phyloP scores from a whole-genome alignment of 2,797 vertebrate species.

The Sebastiscus tertius region DNA sequence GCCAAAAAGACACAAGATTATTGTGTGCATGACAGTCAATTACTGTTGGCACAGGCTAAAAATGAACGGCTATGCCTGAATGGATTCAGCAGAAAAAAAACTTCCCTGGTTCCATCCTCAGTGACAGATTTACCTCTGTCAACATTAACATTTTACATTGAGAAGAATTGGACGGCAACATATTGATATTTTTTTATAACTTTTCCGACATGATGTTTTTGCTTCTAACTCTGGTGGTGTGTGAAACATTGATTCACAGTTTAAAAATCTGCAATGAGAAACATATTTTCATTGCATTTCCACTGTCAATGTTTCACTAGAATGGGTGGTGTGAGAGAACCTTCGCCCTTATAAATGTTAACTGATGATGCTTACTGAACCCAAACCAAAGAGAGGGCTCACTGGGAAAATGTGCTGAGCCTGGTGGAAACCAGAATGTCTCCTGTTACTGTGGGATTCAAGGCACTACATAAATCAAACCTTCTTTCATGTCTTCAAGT shows the following conservation, averaged over 20 bases:
- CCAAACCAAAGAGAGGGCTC: slow-evolving; percentile 30
- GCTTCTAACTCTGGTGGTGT: background rate
- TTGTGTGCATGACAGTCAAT: slow-evolving; percentile 31
- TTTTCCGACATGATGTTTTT: background rate
- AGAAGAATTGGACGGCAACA: background rate
- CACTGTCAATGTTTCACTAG: slow-evolving; percentile 14
- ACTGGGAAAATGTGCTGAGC: slow-evolving; percentile 66
- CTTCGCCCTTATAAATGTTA: slow-evolving; percentile 26
- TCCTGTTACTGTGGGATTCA: slow-evolving; percentile 63
- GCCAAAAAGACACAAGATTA: slow-evolving; percentile 49
- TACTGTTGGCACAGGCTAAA: slow-evolving; percentile 18
- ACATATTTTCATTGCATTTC: background rate
- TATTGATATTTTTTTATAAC: background rate
- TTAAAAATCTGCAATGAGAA: background rate
- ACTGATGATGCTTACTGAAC: slow-evolving; percentile 47
- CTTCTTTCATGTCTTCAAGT: background rate
- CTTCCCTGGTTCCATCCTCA: background rate
- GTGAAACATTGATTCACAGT: background rate
- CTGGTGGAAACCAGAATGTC: slow-evolving; percentile 63
- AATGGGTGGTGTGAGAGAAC: background rate
- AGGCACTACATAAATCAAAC: slow-evolving; percentile 24
- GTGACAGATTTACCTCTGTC: slow-evolving; percentile 12
- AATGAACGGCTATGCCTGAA: slow-evolving; percentile 22
- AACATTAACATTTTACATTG: background rate
- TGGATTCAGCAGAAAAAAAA: slow-evolving; percentile 34